A percentile compares a stretch with the other conserved stretches of the same genome.
Conservation (phyloP, 2,888 invertebrate species). For the Leptodirus hochenwartii region DNA sequence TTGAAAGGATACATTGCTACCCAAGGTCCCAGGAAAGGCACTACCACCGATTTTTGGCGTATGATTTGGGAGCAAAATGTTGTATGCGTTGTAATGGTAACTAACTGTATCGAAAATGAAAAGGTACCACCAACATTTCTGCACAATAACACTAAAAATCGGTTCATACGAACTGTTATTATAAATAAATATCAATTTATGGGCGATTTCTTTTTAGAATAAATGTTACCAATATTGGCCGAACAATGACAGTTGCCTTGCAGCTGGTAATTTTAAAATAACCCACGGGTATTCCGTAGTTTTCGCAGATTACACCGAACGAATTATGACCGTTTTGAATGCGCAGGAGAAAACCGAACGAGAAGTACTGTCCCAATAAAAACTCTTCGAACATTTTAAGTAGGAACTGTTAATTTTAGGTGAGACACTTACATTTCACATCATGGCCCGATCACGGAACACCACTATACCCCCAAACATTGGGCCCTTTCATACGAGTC, state of each 20-base stretch:
- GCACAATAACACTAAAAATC: no score
- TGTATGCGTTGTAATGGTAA: constrained; percentile 30
- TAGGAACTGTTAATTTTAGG: no score
- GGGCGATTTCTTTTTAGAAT: constrained; percentile 17
- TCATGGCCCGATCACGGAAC: constrained; percentile 35
- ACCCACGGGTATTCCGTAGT: constrained; percentile 19
- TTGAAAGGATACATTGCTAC: constrained; percentile 23
- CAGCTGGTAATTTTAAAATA: constrained; percentile 22
- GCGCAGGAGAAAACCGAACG: constrained; percentile 16
- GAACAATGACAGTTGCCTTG: constrained; percentile 23
- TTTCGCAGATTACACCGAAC: constrained; percentile 23
- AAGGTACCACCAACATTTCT: no score
- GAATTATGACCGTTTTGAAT: constrained; percentile 19
- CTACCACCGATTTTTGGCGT: constrained; percentile 24
- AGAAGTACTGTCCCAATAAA: no score
- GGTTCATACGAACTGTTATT: no score
- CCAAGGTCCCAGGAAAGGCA: constrained; percentile 23
- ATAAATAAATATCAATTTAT: background rate
- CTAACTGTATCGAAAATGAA: constrained; percentile 28
- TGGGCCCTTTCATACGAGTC: constrained; percentile 14
- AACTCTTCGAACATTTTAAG: no score
- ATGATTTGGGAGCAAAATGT: constrained; percentile 31
- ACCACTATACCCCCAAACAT: constrained; percentile 17
- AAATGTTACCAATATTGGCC: constrained; percentile 35
- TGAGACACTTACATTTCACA: constrained; percentile 31